These are phyloP conservation scores for Drosophila bocqueti DNA, from an alignment of 1,140 invertebrate species.

Conservation along the genomic window DNA sequence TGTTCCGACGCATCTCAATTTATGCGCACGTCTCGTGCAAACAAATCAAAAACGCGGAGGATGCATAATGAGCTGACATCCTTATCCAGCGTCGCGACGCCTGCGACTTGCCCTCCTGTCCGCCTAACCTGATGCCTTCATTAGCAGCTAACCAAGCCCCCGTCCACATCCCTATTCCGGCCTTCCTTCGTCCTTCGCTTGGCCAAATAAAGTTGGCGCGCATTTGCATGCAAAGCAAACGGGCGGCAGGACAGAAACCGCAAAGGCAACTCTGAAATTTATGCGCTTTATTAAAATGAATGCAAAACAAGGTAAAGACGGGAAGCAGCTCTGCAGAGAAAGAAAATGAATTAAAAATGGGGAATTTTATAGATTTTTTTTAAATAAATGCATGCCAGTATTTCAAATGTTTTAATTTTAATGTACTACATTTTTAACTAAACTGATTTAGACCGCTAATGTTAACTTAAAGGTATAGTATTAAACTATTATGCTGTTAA, in stretches of 20 bases:
- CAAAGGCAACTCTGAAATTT: constrained; percentile 71
- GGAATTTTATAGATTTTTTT: not conserved
- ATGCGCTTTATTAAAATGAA: constrained; percentile 81
- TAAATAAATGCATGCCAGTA: not conserved
- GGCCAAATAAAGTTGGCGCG: constrained; percentile 72
- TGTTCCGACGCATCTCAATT: constrained; percentile 61
- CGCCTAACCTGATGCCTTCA: constrained; percentile 59
- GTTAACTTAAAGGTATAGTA: not conserved
- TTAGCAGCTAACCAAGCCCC: constrained; percentile 55
- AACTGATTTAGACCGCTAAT: not conserved
- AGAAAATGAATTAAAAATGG: not conserved
- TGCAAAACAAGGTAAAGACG: constrained; percentile 58
- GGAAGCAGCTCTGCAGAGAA: constrained; percentile 9
- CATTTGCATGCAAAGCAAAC: constrained; percentile 74
- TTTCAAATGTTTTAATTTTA: not conserved
- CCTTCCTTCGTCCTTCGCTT: constrained; percentile 14
- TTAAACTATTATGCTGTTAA: not conserved
- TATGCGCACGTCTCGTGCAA: constrained; percentile 73
- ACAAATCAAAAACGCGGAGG: constrained; percentile 75
- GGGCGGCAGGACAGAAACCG: constrained; percentile 48
- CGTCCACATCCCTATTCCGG: not conserved
- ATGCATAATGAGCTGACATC: constrained; percentile 75
- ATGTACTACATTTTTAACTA: not conserved
- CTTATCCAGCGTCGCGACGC: constrained; percentile 28
- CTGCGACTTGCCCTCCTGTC: constrained; percentile 18